Percentiles rank a stretch among this genome's conserved stretches.
Conservation (phyloP, 2,113 vertebrate genomes). For the Balaeniceps rex region DNA sequence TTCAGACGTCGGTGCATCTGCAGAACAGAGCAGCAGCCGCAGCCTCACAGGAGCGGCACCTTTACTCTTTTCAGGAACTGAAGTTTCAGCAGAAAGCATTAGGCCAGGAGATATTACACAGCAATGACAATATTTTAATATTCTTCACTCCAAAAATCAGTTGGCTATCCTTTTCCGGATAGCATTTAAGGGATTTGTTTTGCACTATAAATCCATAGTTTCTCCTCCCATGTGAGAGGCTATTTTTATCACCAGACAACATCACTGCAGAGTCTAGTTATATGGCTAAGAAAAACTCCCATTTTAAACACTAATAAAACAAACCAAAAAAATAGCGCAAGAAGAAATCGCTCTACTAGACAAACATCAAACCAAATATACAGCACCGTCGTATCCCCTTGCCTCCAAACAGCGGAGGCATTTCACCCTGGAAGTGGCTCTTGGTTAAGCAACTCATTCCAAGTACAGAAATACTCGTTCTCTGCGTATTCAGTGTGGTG, state of each 20-base stretch:
- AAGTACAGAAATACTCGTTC: background rate
- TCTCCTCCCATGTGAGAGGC: background rate
- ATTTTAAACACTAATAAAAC: background rate
- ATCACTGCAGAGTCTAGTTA: background rate
- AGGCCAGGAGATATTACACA: background rate
- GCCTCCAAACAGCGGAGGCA: fast-evolving
- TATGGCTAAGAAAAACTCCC: background rate
- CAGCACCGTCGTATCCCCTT: background rate
- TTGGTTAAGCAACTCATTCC: background rate
- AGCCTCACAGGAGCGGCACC: background rate
- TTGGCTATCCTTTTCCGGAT: background rate
- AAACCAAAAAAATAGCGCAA: background rate
- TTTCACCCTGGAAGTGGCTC: background rate
- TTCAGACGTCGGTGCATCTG: background rate
- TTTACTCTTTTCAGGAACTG: background rate
- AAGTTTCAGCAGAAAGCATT: background rate
- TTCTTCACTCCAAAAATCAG: background rate
- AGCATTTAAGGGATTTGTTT: background rate
- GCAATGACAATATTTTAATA: background rate
- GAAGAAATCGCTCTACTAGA: background rate
- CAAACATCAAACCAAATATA: background rate
- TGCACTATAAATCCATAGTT: background rate
- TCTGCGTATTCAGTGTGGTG: background rate
- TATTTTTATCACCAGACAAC: background rate
- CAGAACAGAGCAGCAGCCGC: background rate